Evolutionary conservation across 37 sponge, comb jelly and placozoan genomes (phyloP).

Genomic region (Haliclona indistincta): DNA sequence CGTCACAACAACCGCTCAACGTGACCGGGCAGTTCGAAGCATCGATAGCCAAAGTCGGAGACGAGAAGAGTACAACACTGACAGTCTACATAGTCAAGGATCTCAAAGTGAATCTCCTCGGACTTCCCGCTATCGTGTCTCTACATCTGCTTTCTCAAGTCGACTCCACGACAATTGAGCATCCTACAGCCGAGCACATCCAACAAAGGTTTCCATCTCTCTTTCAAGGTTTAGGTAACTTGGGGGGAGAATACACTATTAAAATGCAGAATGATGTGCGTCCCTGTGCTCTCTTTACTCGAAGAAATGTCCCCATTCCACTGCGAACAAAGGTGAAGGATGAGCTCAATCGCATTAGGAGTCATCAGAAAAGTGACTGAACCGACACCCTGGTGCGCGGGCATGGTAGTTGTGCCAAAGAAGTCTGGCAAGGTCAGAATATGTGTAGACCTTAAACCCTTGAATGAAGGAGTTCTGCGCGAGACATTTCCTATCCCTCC

Average conservation of each 20-base stretch:
- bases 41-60: neutral
- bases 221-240: constrained; percentile 5
- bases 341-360: constrained; percentile 24
- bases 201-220: neutral
- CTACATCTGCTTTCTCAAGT: neutral
- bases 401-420: constrained; percentile 47
- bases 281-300: neutral
- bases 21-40: neutral
- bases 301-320: constrained; percentile 15
- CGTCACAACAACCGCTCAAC: neutral
- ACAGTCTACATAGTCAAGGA: neutral
- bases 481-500: constrained; percentile 30
- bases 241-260: constrained; percentile 5
- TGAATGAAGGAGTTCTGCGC: constrained; percentile 44
- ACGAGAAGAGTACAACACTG: neutral
- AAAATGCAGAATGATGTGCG: neutral
- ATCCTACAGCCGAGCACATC: neutral
- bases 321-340: neutral
- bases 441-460: constrained; percentile 43
- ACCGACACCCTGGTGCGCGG: constrained; percentile 41
- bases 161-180: neutral
- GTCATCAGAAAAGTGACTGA: too few relatives aligned
- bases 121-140: constrained; percentile 12
- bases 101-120: neutral
- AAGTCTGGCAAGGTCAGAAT: constrained; percentile 18